These are phyloP conservation scores for Xanthostigma xanthostigma DNA, from an alignment of 2,888 invertebrate genomes.

Conservation along the genomic window DNA sequence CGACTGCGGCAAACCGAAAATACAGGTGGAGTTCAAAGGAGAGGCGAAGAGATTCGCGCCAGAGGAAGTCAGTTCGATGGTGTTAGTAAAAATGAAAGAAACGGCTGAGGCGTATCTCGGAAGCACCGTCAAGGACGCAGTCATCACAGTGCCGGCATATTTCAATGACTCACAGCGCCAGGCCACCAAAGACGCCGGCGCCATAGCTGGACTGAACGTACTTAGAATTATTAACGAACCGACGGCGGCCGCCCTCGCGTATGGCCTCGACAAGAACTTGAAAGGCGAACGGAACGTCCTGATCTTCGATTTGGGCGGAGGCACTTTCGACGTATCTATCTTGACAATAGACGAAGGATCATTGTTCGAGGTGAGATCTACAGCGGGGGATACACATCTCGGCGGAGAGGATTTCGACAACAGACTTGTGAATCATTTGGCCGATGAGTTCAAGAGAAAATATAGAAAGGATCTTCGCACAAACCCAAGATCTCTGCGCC, in stretches of 20 bases:
- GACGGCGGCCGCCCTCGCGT: slow-evolving; percentile 41
- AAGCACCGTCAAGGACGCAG: slow-evolving; percentile 48
- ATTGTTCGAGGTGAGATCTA: slow-evolving; percentile 37
- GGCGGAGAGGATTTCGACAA: slow-evolving; percentile 36
- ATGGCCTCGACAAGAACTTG: slow-evolving; percentile 33
- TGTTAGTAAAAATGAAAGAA: slow-evolving; percentile 42
- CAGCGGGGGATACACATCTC: slow-evolving; percentile 37
- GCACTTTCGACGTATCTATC: slow-evolving; percentile 54
- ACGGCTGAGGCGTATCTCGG: slow-evolving; percentile 59
- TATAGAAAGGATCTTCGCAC: slow-evolving; percentile 50
- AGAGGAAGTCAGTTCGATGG: slow-evolving; percentile 59
- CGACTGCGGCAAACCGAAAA: slow-evolving; percentile 44
- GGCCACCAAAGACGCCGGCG: slow-evolving; percentile 53
- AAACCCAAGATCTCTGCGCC: slow-evolving; percentile 50
- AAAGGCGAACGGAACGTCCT: slow-evolving; percentile 30
- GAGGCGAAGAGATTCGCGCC: slow-evolving; percentile 48
- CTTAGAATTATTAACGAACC: slow-evolving; percentile 50
- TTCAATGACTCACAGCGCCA: slow-evolving; percentile 51
- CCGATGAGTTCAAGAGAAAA: slow-evolving; percentile 56
- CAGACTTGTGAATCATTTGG: slow-evolving; percentile 48
- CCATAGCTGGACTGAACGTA: slow-evolving; percentile 51
- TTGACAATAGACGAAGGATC: slow-evolving; percentile 45
- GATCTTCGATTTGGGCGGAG: slow-evolving; percentile 39
- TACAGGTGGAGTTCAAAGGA: slow-evolving; percentile 45
- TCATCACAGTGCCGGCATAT: slow-evolving; percentile 67